phyloP scores from a whole-genome alignment of 92 coral and sea anemone species.

The Anthopleura xanthogrammica region DNA sequence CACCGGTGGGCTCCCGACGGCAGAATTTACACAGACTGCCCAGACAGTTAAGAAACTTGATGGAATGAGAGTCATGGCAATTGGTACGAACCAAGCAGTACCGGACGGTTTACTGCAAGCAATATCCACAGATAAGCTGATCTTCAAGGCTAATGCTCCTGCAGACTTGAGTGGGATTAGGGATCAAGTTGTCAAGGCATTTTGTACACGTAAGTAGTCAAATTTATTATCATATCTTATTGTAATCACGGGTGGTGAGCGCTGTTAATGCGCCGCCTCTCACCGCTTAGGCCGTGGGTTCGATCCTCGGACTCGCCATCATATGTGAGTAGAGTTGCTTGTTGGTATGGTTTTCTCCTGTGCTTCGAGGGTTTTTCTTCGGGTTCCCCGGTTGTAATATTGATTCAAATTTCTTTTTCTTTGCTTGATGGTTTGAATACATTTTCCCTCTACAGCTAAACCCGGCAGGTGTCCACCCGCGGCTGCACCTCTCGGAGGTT shows the following conservation, averaged over 20 bases:
- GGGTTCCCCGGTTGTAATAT: not conserved
- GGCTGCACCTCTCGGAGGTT: conserved; percentile 19
- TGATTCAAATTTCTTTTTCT: not conserved
- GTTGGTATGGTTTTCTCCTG: too few species aligned
- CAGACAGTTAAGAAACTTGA: conserved; percentile 24
- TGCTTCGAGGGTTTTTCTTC: too few species aligned
- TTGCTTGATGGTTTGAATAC: not conserved
- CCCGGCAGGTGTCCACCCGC: conserved; percentile 55
- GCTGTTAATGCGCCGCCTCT: too few species aligned
- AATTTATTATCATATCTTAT: too few species aligned
- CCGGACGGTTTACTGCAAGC: conserved; percentile 14
- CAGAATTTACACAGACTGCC: conserved; percentile 11
- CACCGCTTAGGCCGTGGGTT: too few species aligned
- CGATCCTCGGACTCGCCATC: too few species aligned
- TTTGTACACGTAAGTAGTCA: conserved; percentile 32
- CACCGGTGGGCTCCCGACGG: conserved; percentile 3
- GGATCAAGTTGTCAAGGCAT: not conserved
- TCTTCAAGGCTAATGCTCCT: conserved; percentile 27
- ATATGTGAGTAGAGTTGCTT: too few species aligned
- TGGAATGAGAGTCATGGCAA: conserved; percentile 34
- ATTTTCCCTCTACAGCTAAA: conserved; percentile 38
- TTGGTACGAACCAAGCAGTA: conserved; percentile 27
- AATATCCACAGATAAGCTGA: conserved; percentile 11
- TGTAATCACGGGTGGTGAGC: too few species aligned
- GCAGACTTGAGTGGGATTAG: conserved; percentile 17